Evolutionary conservation across 1,140 invertebrate species (phyloP), one percentile per base, ranked within the genome.

Genomic region (Drosophila tristis): DNA sequence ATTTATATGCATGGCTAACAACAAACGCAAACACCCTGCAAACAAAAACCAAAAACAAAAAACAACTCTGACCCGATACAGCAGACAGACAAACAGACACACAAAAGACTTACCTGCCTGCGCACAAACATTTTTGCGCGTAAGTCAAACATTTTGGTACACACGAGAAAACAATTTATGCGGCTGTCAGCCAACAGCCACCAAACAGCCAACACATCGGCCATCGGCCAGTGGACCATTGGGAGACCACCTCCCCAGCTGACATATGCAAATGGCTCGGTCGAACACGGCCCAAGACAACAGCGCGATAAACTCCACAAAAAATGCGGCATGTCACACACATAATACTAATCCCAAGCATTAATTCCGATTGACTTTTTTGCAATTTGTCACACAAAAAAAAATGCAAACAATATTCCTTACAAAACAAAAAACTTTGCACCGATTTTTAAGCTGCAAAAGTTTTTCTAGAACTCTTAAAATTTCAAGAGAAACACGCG

Each of bases 131-230:
- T 78, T 79, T 79, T 79, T 78, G 74, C 71, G 84, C 82, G 79
- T 89, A 89, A 87, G 84, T 82, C 82, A 89, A 89, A 84, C 67
- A 87, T 89, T 86, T 39, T 87, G 82, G 82, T 84, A 82, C 79
- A 84, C 82, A 89, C 77, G 79, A 61, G 84, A 87, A 89, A 87
- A 84, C 84, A 89, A 87, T 89, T 87, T 87, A 84, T 87, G 72
- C 72, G 79, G 61, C 72, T 89, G 82, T 87, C 73, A 71, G 71
- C 61, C 71, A 73, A 65, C 49, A 42, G 45, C 42, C 20, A 20
- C 62, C 23, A 56, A 68, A 56, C 26, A 55, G 42, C 68, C 43
- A 71, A 58, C 43, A 35, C 51, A 62, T 53, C 35, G 35, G 35
- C 35, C 35, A 51, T 43, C 15, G 4, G 35, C 16, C 20, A 20